Evolutionary conservation across 1,140 invertebrate species (phyloP), one percentile per base, ranked within the genome.

Genomic region (Anoplophora glabripennis): DNA sequence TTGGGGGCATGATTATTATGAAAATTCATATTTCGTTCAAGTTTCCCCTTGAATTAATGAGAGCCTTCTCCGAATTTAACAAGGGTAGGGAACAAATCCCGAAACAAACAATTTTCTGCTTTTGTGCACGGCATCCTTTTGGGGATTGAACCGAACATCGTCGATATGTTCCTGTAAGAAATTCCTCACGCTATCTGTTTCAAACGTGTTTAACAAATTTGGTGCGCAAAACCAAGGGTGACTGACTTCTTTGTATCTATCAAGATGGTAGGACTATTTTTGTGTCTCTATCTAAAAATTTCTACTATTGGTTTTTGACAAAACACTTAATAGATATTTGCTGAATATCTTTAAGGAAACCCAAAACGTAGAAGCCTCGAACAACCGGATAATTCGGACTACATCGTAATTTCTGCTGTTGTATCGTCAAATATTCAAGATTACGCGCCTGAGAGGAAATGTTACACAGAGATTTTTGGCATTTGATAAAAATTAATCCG

Each of bases 101-200:
- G 17, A 46, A 46, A 46, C 28, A 46, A 46, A 46, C 44, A 46
- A 46, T 46, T 46, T 46, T 46, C 44, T 28, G 44, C 44, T 46
- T 46, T 46, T 28, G 17, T 46, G 44, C 44, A 17, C 14, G 38
- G 38, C 38, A 11, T 15, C 11, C 11, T 40, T 40, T 40, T 40
- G 14, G 38, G 8, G 14, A 14, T 40, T 40, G 38, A 8, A 8
- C 3, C 8, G 28, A 46, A 46, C 18, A 46, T 46, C 44, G 44
- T 18, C 44, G 28, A 42, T 21, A 46, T 17, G 17, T 46, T 28
- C 12, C 28, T 7, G 44, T 18, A 46, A 46, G 44, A 46, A 46
- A 46, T 46, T 46, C 44, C 18, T 2, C 12, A 46, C 11, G 21
- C 18, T 46, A 46, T 46, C 28, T 18, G 15, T 28, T 46, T 18